These are phyloP conservation scores for Thunnus maccoyii DNA, from an alignment of 2,113 vertebrate genomes.

Conservation along the genomic window DNA sequence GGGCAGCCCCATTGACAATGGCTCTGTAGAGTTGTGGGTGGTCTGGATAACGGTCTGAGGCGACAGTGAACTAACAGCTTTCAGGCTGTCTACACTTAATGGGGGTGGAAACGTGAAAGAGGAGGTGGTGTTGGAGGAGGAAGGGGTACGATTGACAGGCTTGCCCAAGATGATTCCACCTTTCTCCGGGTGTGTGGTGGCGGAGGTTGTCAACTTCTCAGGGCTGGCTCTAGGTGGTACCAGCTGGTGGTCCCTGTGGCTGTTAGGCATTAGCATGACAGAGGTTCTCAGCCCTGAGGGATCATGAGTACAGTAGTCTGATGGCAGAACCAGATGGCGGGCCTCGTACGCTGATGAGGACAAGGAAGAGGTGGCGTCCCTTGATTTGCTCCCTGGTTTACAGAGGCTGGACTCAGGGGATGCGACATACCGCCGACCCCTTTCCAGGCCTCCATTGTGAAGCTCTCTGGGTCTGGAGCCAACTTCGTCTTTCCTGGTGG, in stretches of 20 bases:
- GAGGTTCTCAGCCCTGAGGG: constrained; percentile 89
- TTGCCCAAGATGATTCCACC: constrained; percentile 91
- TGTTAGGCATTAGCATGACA: constrained; percentile 94
- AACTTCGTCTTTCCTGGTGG: constrained; percentile 86
- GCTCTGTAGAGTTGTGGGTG: constrained; percentile 91
- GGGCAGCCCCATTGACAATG: constrained; percentile 91
- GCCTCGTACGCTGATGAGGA: constrained; percentile 89
- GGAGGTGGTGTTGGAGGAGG: constrained; percentile 84
- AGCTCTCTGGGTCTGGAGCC: constrained; percentile 88
- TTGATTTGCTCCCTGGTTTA: constrained; percentile 76
- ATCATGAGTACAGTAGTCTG: constrained; percentile 90
- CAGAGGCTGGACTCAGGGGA: constrained; percentile 72
- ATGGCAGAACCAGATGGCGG: constrained; percentile 89
- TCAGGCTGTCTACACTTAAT: constrained; percentile 88
- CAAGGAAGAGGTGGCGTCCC: constrained; percentile 71
- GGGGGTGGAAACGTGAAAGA: constrained; percentile 87
- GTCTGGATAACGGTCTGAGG: constrained; percentile 97
- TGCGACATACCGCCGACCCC: constrained; percentile 84
- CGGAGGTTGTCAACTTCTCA: constrained; percentile 86
- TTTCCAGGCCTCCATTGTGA: constrained; percentile 93
- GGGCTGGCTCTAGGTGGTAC: constrained; percentile 83
- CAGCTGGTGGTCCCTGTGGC: constrained; percentile 84
- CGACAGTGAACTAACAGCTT: constrained; percentile 87
- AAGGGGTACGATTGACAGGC: constrained; percentile 85
- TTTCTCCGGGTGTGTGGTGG: constrained; percentile 83